These are phyloP conservation scores for Pogonocherus hispidulus DNA, from an alignment of 2,888 invertebrate genomes.

Conservation along the genomic window DNA sequence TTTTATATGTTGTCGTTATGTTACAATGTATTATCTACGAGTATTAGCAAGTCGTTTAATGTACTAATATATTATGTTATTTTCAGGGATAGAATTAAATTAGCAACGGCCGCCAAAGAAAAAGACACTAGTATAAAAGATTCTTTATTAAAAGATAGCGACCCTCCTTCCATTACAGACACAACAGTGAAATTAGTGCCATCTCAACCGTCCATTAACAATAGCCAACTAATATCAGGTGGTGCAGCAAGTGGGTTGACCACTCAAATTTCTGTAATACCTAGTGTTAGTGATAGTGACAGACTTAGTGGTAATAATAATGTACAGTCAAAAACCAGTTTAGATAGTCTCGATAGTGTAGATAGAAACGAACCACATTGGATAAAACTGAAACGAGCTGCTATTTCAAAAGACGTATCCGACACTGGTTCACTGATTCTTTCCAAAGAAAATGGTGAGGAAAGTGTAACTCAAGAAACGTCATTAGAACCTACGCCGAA, in stretches of 20 bases:
- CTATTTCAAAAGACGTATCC: slow-evolving; percentile 71
- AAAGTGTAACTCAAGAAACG: slow-evolving; percentile 5
- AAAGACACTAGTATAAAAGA: slow-evolving; percentile 55
- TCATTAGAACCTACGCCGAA: slow-evolving; percentile 13
- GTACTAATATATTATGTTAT: too few species aligned
- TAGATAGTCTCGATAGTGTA: slow-evolving; percentile 60
- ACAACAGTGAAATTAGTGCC: slow-evolving; percentile 46
- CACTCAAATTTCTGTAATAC: slow-evolving; percentile 9
- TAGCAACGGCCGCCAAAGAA: slow-evolving; percentile 60
- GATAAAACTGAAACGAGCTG: slow-evolving; percentile 84
- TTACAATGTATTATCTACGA: too few species aligned
- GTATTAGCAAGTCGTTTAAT: too few species aligned
- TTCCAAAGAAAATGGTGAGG: slow-evolving; percentile 41
- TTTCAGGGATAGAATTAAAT: slow-evolving; percentile 60
- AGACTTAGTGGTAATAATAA: slow-evolving; percentile 49
- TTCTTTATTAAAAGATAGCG: slow-evolving; percentile 55
- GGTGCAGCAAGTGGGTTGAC: slow-evolving; percentile 6
- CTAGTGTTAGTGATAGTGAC: slow-evolving; percentile 59
- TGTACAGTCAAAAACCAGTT: slow-evolving; percentile 33
- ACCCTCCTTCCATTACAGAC: slow-evolving; percentile 52
- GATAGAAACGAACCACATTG: slow-evolving; percentile 73
- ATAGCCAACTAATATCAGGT: slow-evolving; percentile 36
- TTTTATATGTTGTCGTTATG: too few species aligned
- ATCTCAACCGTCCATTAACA: slow-evolving; percentile 58
- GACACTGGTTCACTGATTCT: slow-evolving; percentile 39